Percentiles rank a stretch among this genome's conserved stretches.
phyloP scores from a whole-genome alignment of 2,113 vertebrate species.

The Melanotaenia duboulayi region DNA sequence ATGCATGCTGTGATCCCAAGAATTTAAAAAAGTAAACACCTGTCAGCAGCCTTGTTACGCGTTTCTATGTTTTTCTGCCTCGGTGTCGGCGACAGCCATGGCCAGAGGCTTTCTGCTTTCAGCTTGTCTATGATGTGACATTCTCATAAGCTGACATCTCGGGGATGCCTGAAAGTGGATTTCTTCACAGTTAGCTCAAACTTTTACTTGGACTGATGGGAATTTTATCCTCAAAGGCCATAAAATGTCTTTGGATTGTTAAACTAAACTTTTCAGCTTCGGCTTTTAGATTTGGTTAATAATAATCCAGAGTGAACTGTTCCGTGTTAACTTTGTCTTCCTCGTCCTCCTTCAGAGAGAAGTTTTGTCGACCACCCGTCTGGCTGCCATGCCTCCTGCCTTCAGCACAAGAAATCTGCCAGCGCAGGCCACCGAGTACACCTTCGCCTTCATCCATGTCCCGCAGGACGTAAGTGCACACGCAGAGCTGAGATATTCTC shows the following conservation, averaged over 20 bases:
- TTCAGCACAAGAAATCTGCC: slow-evolving; percentile 89
- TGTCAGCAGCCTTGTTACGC: background rate
- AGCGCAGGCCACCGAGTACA: slow-evolving; percentile 91
- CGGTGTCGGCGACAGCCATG: background rate
- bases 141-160: background rate
- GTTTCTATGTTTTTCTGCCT: background rate
- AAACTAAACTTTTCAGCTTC: background rate
- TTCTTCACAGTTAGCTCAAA: background rate
- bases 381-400: slow-evolving; percentile 88
- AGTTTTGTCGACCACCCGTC: slow-evolving; percentile 85
- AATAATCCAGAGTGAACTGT: background rate
- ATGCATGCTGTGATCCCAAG: background rate
- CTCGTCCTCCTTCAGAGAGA: slow-evolving; percentile 84
- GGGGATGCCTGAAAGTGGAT: background rate
- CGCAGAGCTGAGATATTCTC: slow-evolving; percentile 18
- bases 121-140: background rate
- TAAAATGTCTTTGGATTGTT: too few species aligned
- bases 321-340: slow-evolving; percentile 23
- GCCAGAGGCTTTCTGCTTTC: background rate
- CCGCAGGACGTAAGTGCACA: slow-evolving; percentile 90
- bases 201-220: background rate
- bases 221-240: background rate
- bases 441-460: slow-evolving; percentile 92
- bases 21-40: background rate
- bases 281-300: background rate